A percentile compares a stretch with the other conserved stretches of the same genome.
These are phyloP conservation scores for Nestor notabilis DNA, from an alignment of 2,113 vertebrate species.

Conservation along the genomic window DNA sequence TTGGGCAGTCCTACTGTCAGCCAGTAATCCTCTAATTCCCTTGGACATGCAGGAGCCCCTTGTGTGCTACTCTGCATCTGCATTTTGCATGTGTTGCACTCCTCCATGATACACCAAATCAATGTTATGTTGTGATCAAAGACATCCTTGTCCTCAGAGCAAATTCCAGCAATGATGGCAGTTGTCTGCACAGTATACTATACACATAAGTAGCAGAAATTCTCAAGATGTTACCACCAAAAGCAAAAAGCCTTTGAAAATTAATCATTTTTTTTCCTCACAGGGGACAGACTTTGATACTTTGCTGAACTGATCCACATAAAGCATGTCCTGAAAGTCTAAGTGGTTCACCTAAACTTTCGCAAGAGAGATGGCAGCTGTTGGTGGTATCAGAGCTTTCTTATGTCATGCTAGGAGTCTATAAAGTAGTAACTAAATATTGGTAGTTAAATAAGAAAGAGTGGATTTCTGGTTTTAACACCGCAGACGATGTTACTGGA, in stretches of 20 bases:
- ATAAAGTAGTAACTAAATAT: not conserved
- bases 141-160: not conserved
- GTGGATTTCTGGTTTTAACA: not conserved
- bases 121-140: not conserved
- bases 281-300: not conserved
- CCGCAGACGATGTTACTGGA: not conserved
- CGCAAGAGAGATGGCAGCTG: not conserved
- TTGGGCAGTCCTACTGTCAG: not conserved
- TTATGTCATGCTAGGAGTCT: not conserved
- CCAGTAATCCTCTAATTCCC: conserved; percentile 18
- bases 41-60: not conserved
- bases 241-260: not conserved
- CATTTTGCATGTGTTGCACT: not conserved
- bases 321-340: not conserved
- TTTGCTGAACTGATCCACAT: not conserved
- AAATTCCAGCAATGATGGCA: not conserved
- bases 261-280: not conserved
- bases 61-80: not conserved
- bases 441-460: not conserved
- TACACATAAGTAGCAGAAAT: not conserved
- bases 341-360: not conserved
- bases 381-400: not conserved
- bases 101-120: not conserved
- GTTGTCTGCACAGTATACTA: not conserved
- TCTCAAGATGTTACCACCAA: not conserved